These are phyloP conservation scores for Enteromius viviparus DNA, from an alignment of 2,797 vertebrate genomes.

Conservation along the genomic window DNA sequence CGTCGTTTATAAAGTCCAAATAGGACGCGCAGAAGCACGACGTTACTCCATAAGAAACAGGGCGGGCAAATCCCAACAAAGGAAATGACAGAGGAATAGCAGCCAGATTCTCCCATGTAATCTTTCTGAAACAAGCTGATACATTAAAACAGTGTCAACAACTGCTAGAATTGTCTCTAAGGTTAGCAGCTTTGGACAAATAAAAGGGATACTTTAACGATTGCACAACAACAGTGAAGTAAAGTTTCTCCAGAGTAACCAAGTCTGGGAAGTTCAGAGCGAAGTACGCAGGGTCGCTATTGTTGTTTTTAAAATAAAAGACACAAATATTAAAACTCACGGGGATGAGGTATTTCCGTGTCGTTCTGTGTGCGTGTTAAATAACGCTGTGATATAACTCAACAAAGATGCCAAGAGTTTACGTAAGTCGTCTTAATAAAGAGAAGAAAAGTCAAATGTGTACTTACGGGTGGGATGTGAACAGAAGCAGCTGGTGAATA, in stretches of 20 bases:
- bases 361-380: too few species aligned
- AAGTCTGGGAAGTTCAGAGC: not conserved
- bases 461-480: conserved; percentile 79
- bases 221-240: not conserved
- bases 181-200: not conserved
- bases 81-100: conserved; percentile 59
- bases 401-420: conserved; percentile 50
- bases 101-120: conserved; percentile 35
- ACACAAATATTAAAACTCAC: not conserved
- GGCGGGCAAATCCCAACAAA: conserved; percentile 64
- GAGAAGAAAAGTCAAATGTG: conserved; percentile 30
- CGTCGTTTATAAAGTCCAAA: not conserved
- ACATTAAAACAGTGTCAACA: conserved; percentile 18
- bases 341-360: not conserved
- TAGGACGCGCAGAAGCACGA: conserved; percentile 13
- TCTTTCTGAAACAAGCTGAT: conserved; percentile 11
- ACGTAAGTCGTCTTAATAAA: not conserved
- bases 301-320: conserved; percentile 10
- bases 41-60: conserved; percentile 40
- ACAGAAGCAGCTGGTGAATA: conserved; percentile 62
- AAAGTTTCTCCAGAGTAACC: conserved; percentile 24
- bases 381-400: not conserved
- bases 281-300: not conserved
- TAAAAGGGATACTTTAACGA: not conserved
- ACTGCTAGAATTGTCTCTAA: not conserved